Percentiles rank a stretch among this genome's conserved stretches.
Conservation (phyloP, 2,888 invertebrate species). For the Adineta ricciae region DNA sequence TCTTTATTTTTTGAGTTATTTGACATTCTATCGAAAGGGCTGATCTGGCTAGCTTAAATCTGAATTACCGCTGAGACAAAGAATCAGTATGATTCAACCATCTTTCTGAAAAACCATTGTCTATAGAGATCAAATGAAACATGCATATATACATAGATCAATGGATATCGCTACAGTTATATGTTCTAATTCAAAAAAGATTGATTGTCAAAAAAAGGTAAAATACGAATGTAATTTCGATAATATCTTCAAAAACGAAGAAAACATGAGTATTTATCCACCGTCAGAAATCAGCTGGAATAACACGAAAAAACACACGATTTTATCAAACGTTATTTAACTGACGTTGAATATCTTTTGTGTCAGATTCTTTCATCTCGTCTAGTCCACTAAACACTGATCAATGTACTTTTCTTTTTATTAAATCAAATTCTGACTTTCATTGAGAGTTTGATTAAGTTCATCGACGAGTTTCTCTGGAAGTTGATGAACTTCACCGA, state of each 20-base stretch:
- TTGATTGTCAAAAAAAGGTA: background rate
- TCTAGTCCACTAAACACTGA: no score
- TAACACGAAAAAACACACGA: background rate
- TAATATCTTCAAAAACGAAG: background rate
- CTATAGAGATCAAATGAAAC: background rate
- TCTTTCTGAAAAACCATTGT: background rate
- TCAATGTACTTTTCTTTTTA: no score
- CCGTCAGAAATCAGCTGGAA: background rate
- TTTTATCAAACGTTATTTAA: constrained; percentile 5
- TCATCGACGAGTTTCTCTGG: no score
- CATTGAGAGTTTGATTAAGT: no score
- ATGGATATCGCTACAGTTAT: background rate
- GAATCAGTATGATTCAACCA: background rate
- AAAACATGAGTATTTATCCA: background rate
- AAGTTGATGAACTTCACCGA: no score
- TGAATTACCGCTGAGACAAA: background rate
- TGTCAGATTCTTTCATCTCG: no score
- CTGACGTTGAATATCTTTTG: no score
- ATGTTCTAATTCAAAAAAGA: background rate
- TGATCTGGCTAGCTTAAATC: no score
- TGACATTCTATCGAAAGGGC: background rate
- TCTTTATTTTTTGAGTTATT: background rate
- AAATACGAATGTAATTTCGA: background rate
- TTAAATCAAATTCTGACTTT: no score
- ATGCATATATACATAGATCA: background rate